Conservation (phyloP, 1,140 invertebrate genomes). For the Fopius arisanus region DNA sequence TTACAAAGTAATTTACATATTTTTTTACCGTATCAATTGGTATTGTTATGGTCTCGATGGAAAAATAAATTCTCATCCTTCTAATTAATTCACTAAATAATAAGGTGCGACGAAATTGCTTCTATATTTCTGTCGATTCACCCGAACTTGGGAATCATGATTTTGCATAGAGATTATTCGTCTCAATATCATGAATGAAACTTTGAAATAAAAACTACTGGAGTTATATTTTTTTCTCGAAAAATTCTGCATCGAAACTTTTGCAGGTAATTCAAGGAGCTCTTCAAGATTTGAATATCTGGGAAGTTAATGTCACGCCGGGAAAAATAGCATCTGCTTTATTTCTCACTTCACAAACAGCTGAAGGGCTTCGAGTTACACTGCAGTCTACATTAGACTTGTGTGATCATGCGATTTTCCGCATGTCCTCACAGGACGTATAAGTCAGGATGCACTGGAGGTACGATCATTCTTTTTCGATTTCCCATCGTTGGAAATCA, state of each 20-base stretch:
- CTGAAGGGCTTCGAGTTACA: constrained; percentile 14
- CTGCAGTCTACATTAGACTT: constrained; percentile 11
- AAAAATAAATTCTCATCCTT: too few relatives aligned
- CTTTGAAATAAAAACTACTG: background rate
- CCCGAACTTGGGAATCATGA: too few relatives aligned
- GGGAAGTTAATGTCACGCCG: background rate
- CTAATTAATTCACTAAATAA: too few relatives aligned
- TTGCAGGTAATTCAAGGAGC: background rate
- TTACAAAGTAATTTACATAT: too few relatives aligned
- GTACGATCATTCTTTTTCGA: background rate
- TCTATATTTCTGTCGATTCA: too few relatives aligned
- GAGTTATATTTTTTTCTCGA: background rate
- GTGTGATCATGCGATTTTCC: background rate
- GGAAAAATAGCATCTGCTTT: background rate
- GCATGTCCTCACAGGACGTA: background rate
- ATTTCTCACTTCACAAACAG: background rate
- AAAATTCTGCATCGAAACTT: background rate
- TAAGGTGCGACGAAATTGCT: too few relatives aligned
- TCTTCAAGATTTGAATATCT: background rate
- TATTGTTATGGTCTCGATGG: too few relatives aligned
- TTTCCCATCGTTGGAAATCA: background rate
- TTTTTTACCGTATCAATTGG: too few relatives aligned
- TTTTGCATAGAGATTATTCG: too few relatives aligned
- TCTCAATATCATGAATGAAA: too few relatives aligned
- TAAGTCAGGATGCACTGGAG: constrained; percentile 13